These are phyloP conservation scores for Capreolus pygargus DNA, from an alignment of 2,113 vertebrate species.

Conservation along the genomic window DNA sequence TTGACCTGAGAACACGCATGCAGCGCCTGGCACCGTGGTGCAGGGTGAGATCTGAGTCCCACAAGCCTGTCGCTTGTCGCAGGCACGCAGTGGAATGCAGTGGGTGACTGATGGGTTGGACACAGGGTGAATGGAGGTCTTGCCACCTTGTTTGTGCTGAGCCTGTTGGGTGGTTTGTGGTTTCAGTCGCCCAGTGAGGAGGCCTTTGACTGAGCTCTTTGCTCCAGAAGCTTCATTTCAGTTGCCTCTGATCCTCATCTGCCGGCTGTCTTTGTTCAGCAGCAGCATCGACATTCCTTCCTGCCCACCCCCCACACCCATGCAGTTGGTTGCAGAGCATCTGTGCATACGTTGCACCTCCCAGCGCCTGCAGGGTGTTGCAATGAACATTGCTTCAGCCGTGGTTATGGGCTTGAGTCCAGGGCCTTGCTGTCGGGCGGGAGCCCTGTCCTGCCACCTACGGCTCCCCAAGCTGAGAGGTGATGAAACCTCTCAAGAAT, in stretches of 20 bases:
- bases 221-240: background rate
- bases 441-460: background rate
- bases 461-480: background rate
- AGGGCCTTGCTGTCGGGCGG: background rate
- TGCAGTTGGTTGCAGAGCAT: too few relatives aligned
- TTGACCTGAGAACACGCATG: background rate
- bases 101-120: background rate
- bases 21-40: background rate
- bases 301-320: background rate
- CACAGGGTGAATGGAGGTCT: background rate
- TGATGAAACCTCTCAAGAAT: slow-evolving; percentile 54
- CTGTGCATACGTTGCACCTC: background rate
- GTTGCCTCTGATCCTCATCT: background rate
- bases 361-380: background rate
- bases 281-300: rapidly evolving
- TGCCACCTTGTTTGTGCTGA: background rate
- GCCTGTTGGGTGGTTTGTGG: background rate
- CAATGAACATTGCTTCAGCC: background rate
- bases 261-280: background rate
- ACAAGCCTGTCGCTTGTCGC: rapidly evolving
- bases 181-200: background rate
- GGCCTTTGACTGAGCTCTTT: background rate
- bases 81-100: background rate
- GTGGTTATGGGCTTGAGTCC: background rate
- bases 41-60: background rate